Percentiles rank a stretch among this genome's conserved stretches.
phyloP scores from a whole-genome alignment of 2,888 invertebrate species.

The Melanostoma mellinum region DNA sequence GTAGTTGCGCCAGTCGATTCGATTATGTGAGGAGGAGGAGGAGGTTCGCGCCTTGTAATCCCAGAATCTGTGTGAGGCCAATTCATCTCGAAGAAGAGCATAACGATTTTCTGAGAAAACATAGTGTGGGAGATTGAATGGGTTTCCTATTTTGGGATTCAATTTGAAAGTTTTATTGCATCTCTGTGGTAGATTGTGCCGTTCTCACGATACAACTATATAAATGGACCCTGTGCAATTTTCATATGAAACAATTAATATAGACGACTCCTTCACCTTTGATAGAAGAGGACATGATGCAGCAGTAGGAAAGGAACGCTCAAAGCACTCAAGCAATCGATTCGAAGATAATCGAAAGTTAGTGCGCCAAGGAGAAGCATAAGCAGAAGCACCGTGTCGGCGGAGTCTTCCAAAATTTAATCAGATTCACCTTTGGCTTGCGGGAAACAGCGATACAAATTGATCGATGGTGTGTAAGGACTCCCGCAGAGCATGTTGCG shows the following conservation, averaged over 20 bases:
- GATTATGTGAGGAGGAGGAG: constrained; percentile 8
- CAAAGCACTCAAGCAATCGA: constrained; percentile 39
- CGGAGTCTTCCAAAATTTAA: constrained; percentile 27
- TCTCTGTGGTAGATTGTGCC: constrained; percentile 36
- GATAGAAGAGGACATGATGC: background rate
- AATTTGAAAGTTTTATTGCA: constrained; percentile 66
- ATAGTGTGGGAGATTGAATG: constrained; percentile 38
- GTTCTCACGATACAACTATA: constrained; percentile 32
- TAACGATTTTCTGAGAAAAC: constrained; percentile 20
- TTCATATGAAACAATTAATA: constrained; percentile 69
- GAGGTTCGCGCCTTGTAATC: constrained; percentile 63
- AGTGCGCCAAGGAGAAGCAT: background rate
- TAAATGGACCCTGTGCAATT: constrained; percentile 53
- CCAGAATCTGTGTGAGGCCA: constrained; percentile 28
- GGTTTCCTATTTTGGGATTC: constrained; percentile 45
- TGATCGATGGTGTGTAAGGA: constrained; percentile 18
- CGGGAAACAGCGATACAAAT: constrained; percentile 11
- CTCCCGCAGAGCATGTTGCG: constrained; percentile 36
- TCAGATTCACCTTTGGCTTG: constrained; percentile 35
- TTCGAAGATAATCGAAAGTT: constrained; percentile 43
- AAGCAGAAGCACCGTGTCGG: background rate
- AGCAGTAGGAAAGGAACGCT: background rate
- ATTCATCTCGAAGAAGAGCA: constrained; percentile 27
- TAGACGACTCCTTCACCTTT: constrained; percentile 46
- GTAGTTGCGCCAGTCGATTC: constrained; percentile 17